Percentiles rank a stretch among this genome's conserved stretches.
These are phyloP conservation scores for Crossocerus cetratus DNA, from an alignment of 2,888 invertebrate species.

Conservation along the genomic window DNA sequence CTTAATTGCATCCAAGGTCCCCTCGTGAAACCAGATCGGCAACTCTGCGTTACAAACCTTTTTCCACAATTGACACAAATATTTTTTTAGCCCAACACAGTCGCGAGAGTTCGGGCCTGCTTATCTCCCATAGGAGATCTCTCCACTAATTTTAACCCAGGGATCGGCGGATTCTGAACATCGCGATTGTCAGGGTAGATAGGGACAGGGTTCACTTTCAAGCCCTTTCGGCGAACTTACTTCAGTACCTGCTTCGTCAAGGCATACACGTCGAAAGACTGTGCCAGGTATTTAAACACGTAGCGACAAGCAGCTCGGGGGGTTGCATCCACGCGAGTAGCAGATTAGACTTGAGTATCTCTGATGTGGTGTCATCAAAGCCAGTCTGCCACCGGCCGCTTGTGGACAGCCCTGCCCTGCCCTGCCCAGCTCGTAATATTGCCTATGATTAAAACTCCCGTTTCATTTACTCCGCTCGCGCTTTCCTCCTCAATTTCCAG, in stretches of 20 bases:
- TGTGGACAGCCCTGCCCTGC: neutral
- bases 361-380: constrained; percentile 18
- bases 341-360: constrained; percentile 47
- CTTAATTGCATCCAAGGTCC: constrained; percentile 47
- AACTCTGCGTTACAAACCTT: too few species aligned
- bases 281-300: constrained; percentile 48
- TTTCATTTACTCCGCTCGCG: neutral
- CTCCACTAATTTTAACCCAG: too few species aligned
- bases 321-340: constrained; percentile 33
- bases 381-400: neutral
- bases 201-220: neutral
- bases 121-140: neutral
- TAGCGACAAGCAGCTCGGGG: constrained; percentile 44
- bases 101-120: too few species aligned
- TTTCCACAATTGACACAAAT: too few species aligned
- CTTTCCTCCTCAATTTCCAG: neutral
- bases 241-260: neutral
- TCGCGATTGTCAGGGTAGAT: neutral
- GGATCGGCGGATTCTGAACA: neutral
- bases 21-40: too few species aligned
- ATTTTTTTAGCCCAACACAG: too few species aligned
- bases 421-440: neutral
- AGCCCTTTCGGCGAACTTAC: neutral
- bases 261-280: constrained; percentile 29
- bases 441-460: constrained; percentile 10